These are phyloP conservation scores for Dromococcyx pavoninus DNA, from an alignment of 2,797 vertebrate genomes.

Conservation along the genomic window DNA sequence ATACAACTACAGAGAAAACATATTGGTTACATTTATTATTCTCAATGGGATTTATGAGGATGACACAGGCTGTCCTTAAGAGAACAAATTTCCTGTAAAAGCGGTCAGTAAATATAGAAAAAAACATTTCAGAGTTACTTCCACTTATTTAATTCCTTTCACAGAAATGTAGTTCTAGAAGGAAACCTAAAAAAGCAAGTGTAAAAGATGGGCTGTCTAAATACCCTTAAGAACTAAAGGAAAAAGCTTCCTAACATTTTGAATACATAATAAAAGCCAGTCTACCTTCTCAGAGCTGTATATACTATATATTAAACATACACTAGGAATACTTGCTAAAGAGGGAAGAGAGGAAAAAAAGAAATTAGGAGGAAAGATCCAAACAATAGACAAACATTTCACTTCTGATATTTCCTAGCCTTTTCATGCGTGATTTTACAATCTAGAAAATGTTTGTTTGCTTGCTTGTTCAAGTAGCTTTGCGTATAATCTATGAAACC, in stretches of 20 bases:
- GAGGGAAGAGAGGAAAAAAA: neutral
- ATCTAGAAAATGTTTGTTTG: neutral
- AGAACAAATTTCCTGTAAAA: neutral
- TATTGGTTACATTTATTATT: neutral
- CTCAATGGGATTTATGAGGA: neutral
- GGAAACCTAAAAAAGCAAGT: neutral
- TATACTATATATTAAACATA: neutral
- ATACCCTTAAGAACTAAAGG: neutral
- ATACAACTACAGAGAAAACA: neutral
- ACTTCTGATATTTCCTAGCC: neutral
- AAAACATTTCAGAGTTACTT: neutral
- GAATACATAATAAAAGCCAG: neutral
- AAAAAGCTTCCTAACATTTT: neutral
- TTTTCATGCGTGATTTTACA: neutral
- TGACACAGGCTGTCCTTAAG: neutral
- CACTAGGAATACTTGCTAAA: neutral
- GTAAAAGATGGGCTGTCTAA: neutral
- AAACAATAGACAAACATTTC: neutral
- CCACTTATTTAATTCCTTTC: neutral
- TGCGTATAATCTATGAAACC: neutral
- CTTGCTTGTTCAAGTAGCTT: neutral
- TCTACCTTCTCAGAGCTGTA: neutral
- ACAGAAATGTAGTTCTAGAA: neutral
- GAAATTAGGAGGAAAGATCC: neutral
- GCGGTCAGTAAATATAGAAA: neutral